Evolutionary conservation across 2,888 invertebrate genomes (phyloP).

Genomic region (Sthenelais limicola): DNA sequence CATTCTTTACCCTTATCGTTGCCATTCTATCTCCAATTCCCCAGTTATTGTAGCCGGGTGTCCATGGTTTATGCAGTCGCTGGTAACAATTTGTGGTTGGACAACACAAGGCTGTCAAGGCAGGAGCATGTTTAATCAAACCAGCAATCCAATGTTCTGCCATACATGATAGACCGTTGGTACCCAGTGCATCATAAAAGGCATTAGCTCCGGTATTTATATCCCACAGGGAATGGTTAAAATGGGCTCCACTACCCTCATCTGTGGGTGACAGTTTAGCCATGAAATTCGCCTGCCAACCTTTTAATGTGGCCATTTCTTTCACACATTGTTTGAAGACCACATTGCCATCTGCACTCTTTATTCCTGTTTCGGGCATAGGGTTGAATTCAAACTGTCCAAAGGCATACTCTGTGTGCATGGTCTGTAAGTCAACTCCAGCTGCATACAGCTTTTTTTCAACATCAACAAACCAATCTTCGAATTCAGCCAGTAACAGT

Average conservation of each 20-base stretch:
- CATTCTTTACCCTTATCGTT: constrained; percentile 43
- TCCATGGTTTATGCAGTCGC: constrained; percentile 36
- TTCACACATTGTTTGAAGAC: constrained; percentile 41
- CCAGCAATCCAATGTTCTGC: constrained; percentile 49
- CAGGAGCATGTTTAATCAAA: constrained; percentile 44
- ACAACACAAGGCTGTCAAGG: constrained; percentile 46
- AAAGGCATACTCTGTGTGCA: constrained; percentile 22
- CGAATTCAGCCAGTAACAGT: constrained; percentile 4
- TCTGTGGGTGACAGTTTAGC: constrained; percentile 1
- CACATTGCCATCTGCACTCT: constrained; percentile 29
- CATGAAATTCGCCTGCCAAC: constrained; percentile 39
- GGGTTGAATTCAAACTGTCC: constrained; percentile 42
- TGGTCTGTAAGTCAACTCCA: neutral
- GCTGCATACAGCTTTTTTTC: constrained; percentile 1
- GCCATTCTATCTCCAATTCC: constrained; percentile 37
- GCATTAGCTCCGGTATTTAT: constrained; percentile 25
- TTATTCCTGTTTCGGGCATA: constrained; percentile 27
- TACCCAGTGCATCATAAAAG: constrained; percentile 41
- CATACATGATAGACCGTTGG: constrained; percentile 38
- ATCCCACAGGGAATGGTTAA: constrained; percentile 51
- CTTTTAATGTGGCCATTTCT: constrained; percentile 25
- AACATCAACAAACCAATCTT: constrained; percentile 8
- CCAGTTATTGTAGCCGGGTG: constrained; percentile 44
- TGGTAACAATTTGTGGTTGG: constrained; percentile 52
- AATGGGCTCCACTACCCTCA: constrained; percentile 46